Percentiles rank a stretch among this genome's conserved stretches.
phyloP scores from a whole-genome alignment of 2,113 vertebrate genomes.

The Falcunculus frontatus region DNA sequence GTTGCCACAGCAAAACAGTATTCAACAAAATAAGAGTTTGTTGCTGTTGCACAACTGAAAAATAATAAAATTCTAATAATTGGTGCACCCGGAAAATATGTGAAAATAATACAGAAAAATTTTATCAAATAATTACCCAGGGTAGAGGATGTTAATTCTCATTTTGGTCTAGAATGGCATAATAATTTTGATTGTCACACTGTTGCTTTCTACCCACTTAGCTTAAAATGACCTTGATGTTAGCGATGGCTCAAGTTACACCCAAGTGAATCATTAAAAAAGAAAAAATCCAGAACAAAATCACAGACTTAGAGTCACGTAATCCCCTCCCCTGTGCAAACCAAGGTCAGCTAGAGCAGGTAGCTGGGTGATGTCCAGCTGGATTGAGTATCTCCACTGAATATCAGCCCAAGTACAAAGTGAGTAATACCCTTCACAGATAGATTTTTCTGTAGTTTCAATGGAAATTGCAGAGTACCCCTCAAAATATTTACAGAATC shows the following conservation, averaged over 20 bases:
- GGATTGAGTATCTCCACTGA: not conserved
- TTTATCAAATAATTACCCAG: not conserved
- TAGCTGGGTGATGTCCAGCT: not conserved
- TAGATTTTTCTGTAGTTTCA: not conserved
- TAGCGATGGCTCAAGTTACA: not conserved
- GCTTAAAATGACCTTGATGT: not conserved
- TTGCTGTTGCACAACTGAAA: not conserved
- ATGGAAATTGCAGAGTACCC: not conserved
- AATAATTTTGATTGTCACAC: not conserved
- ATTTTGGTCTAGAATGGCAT: not conserved
- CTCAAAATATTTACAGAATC: not conserved
- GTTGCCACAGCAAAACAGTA: not conserved
- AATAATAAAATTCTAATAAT: not conserved
- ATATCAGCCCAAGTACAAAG: not conserved
- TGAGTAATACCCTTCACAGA: not conserved
- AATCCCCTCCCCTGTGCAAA: not conserved
- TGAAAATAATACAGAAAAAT: not conserved
- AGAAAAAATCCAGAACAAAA: not conserved
- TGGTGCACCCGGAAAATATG: not conserved
- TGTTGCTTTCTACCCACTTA: not conserved
- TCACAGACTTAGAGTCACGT: not conserved
- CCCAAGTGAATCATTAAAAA: not conserved
- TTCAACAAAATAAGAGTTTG: not conserved
- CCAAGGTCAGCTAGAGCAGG: not conserved
- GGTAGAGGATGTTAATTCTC: not conserved